Base-by-base conservation (phyloP, 2,113 vertebrate species). In the Sapayoa aenigma region DNA sequence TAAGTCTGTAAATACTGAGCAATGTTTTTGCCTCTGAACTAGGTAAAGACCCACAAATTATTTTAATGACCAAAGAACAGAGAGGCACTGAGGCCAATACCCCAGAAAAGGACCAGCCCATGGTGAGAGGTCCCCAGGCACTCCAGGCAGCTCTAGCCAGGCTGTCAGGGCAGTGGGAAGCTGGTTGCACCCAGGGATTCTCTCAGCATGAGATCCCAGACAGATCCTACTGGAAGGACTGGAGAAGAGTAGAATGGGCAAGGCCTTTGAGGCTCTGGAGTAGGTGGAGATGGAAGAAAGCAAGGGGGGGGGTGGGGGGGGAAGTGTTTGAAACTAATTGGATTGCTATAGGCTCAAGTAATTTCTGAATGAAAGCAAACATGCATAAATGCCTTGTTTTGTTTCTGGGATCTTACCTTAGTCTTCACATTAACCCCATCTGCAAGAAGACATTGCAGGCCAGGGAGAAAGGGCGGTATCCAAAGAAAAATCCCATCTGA, bases 121-220 rank as follows among this genome's bases (percentile, higher is more conserved):
- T 13, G 2, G 0, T 15, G 9, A 65, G 21, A 60, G 50, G 27
- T 74, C 19, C 9, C 27, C 20, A 24, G 13, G 16, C 23, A 46
- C 18, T 33, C 16, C 37, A 41, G 27, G 10, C 31, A n/a, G 35
- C 17, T 41, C 35, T 46, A 39, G 15, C 21, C 37, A 42, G 46
- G 18, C 31, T 71, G 16, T 42, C 56, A 42, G 67, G 28, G 15
- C n/a, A 74, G 14, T 2, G 5, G 7, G 6, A 3, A 90, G n/a
- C 11, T 3, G 2, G 5, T 24, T 1, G 3, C 27, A 55, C 9
- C 8, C 23, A 2, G 2, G 23, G 53, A 21, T 76, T 21, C 25
- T 73, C 27, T 47, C 59, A 83, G 39, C 11, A 37, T 49, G 42
- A 41, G 42, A 27, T 16, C 41, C 7, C 3, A 4, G 7, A 35